A percentile compares a stretch with the other conserved stretches of the same genome.
phyloP scores from a whole-genome alignment of 2,888 invertebrate genomes.

The Azorinus chamasolen region DNA sequence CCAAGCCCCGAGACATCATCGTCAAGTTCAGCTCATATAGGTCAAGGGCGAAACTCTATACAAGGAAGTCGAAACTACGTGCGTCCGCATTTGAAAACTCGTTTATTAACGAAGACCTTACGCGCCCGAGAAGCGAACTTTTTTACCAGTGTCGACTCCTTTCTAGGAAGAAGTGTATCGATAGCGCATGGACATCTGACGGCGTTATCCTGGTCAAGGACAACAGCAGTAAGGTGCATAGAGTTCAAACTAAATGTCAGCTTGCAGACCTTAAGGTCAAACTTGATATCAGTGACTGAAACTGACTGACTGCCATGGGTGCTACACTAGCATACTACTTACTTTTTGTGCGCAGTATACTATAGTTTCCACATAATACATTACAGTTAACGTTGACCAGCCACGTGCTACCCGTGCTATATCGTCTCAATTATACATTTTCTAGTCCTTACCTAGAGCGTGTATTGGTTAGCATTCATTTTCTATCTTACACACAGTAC shows the following conservation, averaged over 20 bases:
- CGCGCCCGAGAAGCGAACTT: background rate
- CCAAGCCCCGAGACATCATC: background rate
- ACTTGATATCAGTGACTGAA: background rate
- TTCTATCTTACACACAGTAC: no score
- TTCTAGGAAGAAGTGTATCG: background rate
- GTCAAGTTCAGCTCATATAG: background rate
- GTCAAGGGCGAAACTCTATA: background rate
- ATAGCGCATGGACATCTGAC: background rate
- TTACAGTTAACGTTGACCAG: no score
- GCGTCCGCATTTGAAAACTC: background rate
- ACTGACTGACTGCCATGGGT: constrained; percentile 1
- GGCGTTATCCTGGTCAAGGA: constrained; percentile 1
- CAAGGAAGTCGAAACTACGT: background rate
- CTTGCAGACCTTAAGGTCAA: background rate
- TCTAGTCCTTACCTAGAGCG: no score
- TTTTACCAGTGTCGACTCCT: background rate
- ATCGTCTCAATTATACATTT: no score
- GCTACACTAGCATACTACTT: no score
- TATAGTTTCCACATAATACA: no score
- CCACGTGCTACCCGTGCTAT: no score
- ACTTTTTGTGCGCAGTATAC: no score
- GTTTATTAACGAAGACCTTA: constrained; percentile 4
- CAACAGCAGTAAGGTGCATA: background rate
- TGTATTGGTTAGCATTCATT: no score
- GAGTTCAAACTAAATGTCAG: background rate